Conservation (phyloP, 2,113 vertebrate genomes). For the Apteryx mantelli region DNA sequence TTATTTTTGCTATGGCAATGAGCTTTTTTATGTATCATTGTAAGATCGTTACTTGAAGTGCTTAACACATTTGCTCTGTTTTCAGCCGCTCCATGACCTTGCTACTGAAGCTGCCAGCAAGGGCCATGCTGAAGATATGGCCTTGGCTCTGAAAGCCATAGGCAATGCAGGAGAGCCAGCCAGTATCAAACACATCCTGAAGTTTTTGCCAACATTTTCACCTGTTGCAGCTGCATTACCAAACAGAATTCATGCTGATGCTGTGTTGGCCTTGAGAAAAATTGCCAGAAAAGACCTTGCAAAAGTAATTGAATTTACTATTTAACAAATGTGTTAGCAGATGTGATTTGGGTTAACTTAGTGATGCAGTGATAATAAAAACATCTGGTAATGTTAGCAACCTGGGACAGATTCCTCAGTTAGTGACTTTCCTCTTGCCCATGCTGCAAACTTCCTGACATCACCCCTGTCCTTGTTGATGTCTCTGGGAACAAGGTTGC, state of each 20-base stretch:
- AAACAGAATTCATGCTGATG: slow-evolving; percentile 77
- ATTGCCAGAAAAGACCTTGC: slow-evolving; percentile 79
- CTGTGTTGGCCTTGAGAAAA: slow-evolving; percentile 84
- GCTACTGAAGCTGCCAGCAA: slow-evolving; percentile 73
- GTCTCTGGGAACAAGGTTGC: background rate
- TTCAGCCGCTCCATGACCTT: slow-evolving; percentile 84
- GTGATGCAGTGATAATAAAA: background rate
- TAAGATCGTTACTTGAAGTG: background rate
- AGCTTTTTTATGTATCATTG: background rate
- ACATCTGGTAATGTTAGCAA: background rate
- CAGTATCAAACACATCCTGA: slow-evolving; percentile 86
- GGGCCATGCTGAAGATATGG: slow-evolving; percentile 70
- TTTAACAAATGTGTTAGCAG: background rate
- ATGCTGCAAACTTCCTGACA: background rate
- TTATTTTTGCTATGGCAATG: background rate
- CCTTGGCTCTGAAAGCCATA: slow-evolving; percentile 82
- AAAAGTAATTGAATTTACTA: slow-evolving; percentile 73
- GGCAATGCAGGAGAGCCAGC: slow-evolving; percentile 86
- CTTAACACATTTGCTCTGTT: background rate
- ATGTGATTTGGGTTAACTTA: background rate
- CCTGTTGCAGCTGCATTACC: slow-evolving; percentile 70
- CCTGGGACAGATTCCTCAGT: background rate
- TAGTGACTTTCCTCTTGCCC: background rate
- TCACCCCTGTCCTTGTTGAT: background rate
- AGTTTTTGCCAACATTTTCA: slow-evolving; percentile 83